Evolutionary conservation across 2,113 vertebrate species (phyloP), one percentile per base, ranked within the genome.

Genomic region (Heterochromis multidens): DNA sequence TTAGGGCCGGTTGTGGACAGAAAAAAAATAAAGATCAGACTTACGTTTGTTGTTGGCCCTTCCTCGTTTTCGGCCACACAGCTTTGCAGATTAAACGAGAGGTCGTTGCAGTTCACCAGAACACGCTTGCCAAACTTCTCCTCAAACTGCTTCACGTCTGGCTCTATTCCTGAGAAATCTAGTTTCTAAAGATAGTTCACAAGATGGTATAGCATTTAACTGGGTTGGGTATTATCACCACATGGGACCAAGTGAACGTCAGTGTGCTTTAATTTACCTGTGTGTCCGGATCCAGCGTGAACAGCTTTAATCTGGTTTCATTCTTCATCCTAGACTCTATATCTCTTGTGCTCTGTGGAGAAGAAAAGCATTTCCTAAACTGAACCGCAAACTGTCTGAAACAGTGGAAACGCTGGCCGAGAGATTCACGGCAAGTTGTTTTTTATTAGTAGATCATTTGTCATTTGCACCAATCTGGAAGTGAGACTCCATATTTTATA

Each of bases 21-120:
- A 57, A 27, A 77, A 27, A 77, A 80, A 49, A 49, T 52, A 29
- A 2, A 57, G 5, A 81, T 14, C 21, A 4, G 43, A 8, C 93
- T 90, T 97, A 99, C 99, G 81, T 99, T 99, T 82, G 99, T 99
- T 1, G 98, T 99, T 8, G 99, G 99, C 29, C 99, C 99, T 78
- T 99, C 98, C 94, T 99, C 99, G 80, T 99, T 99, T 94, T 99
- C 99, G 0, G 98, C 98, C 78, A 99, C 96, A 1, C 99, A 99
- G 95, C 98, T 97, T 92, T 99, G 99, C 88, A 99, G 96, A 93
- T 99, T 99, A 94, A 99, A 99, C 4, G 98, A 96, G 58, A 99
- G 96, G 91, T 99, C 98, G 1, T 99, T 98, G 95, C 99, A 99
- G 92, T 97, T 98, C 85, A 99, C 97, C 63, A 99, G 95, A 87